phyloP scores from a whole-genome alignment of 2,888 invertebrate species.

The Hartigia nigra region DNA sequence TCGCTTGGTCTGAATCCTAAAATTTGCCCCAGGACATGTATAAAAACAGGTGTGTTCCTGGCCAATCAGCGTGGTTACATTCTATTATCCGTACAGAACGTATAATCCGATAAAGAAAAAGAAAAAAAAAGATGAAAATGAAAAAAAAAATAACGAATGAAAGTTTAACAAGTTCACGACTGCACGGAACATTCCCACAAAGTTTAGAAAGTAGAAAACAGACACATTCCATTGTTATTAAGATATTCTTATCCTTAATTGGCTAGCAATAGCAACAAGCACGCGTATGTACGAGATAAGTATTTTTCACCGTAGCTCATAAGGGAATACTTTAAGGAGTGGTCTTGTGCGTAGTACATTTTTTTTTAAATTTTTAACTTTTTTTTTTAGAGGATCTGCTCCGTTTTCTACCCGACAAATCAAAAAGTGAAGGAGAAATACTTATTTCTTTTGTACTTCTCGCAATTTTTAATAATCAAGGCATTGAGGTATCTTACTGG shows the following conservation, averaged over 20 bases:
- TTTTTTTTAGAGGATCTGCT: constrained; percentile 31
- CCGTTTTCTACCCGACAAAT: not conserved
- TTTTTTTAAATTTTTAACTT: constrained; percentile 26
- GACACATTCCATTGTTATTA: constrained; percentile 59
- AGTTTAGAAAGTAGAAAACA: constrained; percentile 51
- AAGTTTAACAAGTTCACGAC: constrained; percentile 41
- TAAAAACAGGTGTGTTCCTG: constrained; percentile 59
- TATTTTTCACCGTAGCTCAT: constrained; percentile 47
- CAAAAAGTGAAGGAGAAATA: not conserved
- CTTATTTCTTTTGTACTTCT: not conserved
- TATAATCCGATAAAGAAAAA: constrained; percentile 9
- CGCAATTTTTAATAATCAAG: not conserved
- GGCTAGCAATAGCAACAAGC: constrained; percentile 45
- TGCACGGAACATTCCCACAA: constrained; percentile 58
- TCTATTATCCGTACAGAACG: constrained; percentile 43
- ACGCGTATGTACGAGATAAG: constrained; percentile 42
- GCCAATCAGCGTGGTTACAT: constrained; percentile 64
- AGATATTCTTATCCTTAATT: constrained; percentile 44
- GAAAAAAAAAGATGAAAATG: not conserved
- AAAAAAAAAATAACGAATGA: constrained; percentile 24
- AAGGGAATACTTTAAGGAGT: constrained; percentile 23
- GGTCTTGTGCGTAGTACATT: constrained; percentile 14
- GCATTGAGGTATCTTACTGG: not conserved
- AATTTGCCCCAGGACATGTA: constrained; percentile 39
- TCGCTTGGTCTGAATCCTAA: constrained; percentile 45